Evolutionary conservation across 2,888 invertebrate genomes (phyloP), one percentile per base, ranked within the genome.

Genomic region (Norana najaformis): DNA sequence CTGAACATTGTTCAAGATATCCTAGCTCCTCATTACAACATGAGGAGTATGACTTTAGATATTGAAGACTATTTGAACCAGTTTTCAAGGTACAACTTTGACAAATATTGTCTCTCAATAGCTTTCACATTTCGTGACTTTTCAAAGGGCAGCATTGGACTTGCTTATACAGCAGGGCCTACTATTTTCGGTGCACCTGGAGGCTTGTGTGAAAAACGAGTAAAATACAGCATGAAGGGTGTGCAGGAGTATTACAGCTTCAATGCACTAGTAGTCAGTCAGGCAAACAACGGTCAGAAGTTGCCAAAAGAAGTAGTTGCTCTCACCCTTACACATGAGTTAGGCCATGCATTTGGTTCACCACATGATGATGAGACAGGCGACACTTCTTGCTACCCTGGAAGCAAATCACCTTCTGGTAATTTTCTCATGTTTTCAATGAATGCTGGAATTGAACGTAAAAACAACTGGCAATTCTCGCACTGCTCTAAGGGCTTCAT

Each of bases 261-360:
- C 37, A 94, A 94, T 91, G 93, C 93, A 18, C 92, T 91, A 13
- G n/a, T 93, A 8, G 91, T 94, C 8, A 92, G 93, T 18, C 91
- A 92, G 89, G 34, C 91, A 11, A 93, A 92, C 89, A 34, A 90
- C 36, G 93, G 93, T 16, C 85, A 89, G n/a, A 90, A 90, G 18
- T 35, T 93, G n/a, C 92, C 93, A n/a, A 88, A 91, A 34, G 91
- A 92, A 41, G 91, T 92, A 82, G 90, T 92, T 47, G 91, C 92
- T 6, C 90, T 93, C 14, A 93, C 93, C 13, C 36, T 94, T 0
- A 91, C 93, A 0, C 94, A 94, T 91, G 94, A 94, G 91, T 89
- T 94, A 18, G 94, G 94, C 30, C 94, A 94, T 91, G 93, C 92
- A 91, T 93, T 94, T 91, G 94, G 94, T 18, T 93, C 93, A 91